phyloP scores from a whole-genome alignment of 2,113 vertebrate genomes.

The Embiotoca jacksoni region DNA sequence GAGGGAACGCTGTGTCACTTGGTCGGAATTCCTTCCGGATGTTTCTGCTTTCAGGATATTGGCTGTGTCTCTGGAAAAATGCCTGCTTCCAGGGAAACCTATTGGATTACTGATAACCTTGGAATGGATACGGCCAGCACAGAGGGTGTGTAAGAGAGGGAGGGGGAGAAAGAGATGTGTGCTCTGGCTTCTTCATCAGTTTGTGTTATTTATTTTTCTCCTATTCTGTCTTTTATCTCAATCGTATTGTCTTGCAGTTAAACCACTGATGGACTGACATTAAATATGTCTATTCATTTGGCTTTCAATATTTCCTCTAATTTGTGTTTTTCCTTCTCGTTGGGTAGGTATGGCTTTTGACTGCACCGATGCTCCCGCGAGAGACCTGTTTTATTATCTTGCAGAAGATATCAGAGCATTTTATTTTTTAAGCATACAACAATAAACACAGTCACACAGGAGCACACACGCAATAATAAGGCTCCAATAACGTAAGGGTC shows the following conservation, averaged over 20 bases:
- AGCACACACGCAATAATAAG: conserved; percentile 67
- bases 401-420: conserved; percentile 42
- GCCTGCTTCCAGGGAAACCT: conserved; percentile 65
- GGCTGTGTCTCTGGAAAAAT: conserved; percentile 61
- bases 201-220: neutral
- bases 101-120: conserved; percentile 83
- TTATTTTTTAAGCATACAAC: conserved; percentile 31
- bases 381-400: conserved; percentile 46
- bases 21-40: conserved; percentile 70
- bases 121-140: conserved; percentile 62
- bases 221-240: neutral
- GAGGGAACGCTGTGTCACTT: conserved; percentile 51
- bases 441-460: conserved; percentile 60
- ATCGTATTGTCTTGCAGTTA: neutral
- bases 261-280: conserved; percentile 12
- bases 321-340: conserved; percentile 28
- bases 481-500: conserved; percentile 75
- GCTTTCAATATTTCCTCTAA: conserved; percentile 18
- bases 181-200: conserved; percentile 17
- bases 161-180: neutral
- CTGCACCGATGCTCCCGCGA: conserved; percentile 15
- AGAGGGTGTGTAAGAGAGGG: conserved; percentile 31
- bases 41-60: conserved; percentile 73
- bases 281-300: conserved; percentile 1
- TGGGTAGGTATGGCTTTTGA: conserved; percentile 25